These are phyloP conservation scores for Orchestia grillus DNA, from an alignment of 1,140 invertebrate genomes.

Conservation along the genomic window DNA sequence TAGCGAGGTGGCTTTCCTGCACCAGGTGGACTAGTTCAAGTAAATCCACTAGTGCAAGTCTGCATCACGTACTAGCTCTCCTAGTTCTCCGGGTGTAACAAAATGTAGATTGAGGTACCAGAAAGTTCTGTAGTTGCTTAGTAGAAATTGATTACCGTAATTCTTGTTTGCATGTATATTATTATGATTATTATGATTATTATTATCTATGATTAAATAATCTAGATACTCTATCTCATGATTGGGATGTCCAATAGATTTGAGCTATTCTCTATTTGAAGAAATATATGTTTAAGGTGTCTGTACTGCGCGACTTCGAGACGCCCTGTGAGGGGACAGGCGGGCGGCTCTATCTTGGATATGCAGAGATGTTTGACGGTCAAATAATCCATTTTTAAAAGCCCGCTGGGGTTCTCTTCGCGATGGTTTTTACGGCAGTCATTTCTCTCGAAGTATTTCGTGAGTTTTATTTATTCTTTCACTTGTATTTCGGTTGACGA, in stretches of 20 bases:
- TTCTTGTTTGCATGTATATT: conserved; percentile 41
- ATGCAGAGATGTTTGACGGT: not conserved
- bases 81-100: not conserved
- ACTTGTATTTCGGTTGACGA: not conserved
- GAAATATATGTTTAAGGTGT: not conserved
- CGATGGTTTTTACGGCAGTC: not conserved
- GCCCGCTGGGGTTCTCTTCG: too few relatives aligned
- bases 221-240: conserved; percentile 54
- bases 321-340: not conserved
- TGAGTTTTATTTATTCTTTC: not conserved
- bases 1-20: too few relatives aligned
- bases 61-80: not conserved
- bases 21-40: too few relatives aligned
- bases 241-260: conserved; percentile 48
- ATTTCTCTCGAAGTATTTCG: not conserved
- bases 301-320: not conserved
- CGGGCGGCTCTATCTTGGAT: not conserved
- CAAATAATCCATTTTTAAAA: too few relatives aligned
- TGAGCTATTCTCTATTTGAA: conserved; percentile 18
- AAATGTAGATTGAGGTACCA: not conserved
- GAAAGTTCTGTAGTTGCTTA: conserved; percentile 11
- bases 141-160: not conserved
- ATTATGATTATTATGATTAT: conserved; percentile 14
- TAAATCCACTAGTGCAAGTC: too few relatives aligned
- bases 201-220: conserved; percentile 46